Evolutionary conservation across 1,140 invertebrate genomes (phyloP), one percentile per base, ranked within the genome.

Genomic region (Diachasmimorpha longicaudata): DNA sequence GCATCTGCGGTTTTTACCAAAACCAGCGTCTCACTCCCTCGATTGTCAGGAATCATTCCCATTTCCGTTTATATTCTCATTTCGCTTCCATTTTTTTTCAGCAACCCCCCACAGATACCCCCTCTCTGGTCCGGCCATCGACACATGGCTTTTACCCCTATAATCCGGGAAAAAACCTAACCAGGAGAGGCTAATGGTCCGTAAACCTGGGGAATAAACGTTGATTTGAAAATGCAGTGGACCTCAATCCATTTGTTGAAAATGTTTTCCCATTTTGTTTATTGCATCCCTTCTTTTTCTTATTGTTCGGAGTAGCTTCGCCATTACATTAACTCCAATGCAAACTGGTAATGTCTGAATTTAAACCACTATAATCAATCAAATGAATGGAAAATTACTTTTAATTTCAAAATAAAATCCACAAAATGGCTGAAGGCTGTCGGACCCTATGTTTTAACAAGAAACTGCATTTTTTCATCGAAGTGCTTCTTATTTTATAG

Each of bases 1-100:
- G 48, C 23, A 55, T 72, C 37, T 14, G 70, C 48, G 70, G 70
- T 58, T 36, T 48, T 72, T 72, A 3, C n/a, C 25, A 31, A 72
- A 72, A 55, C 70, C 70, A 58, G n/a, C 14, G 4, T 16, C 6
- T 16, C 39, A 42, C 39, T 10, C 39, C 39, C 39, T 42, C 13
- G 9, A 31, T 25, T 44, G 52, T 71, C 14, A 21, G 44, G 13
- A 48, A 11, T 36, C 25, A 37, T 23, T 31, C n/a, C 23, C 21
- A 6, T 37, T 36, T 37, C n/a, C 36, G 31, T 31, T 31, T 6
- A 31, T 31, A 36, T 16, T n/a, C 23, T 68, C 66, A 25, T 31
- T 72, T 37, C 67, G 5, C 37, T 9, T 11, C 16, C 31, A 69
- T n/a, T 37, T n/a, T 5, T 52, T 52, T 52, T n/a, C 48, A 4